Base-by-base conservation (phyloP, 2,888 invertebrate genomes). In the Blastobasis adustella region DNA sequence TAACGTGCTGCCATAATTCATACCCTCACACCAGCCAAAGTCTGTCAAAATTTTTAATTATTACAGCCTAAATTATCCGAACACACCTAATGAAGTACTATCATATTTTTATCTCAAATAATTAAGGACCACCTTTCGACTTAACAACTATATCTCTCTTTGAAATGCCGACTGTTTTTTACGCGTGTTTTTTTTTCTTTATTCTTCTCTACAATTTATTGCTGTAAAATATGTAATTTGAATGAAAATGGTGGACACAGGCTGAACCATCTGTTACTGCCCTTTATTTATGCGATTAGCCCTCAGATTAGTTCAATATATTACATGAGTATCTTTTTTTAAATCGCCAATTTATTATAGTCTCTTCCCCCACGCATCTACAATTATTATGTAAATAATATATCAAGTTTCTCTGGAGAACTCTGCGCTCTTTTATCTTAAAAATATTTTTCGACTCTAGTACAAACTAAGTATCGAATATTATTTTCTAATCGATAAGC, bases 221-320 rank as follows among this genome's bases (percentile, higher is more conserved):
- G 70, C 75, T 79, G 76, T 79, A 78, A 81, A 80, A 76, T 76
- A 73, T 73, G 66, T 73, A 80, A 75, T 77, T 71, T 73, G 72
- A 75, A 77, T 75, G 70, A 76, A 76, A 69, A 69, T 73, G 66
- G 70, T 66, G 67, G 70, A 59, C 63, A 61, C 62, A 64, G 65
- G 69, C 73, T 6, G 79, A 69, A 69, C 67, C 82, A 81, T 84
- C 81, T 82, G 84, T 80, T 82, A 77, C 75, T 75, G 69, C 65
- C 65, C 62, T 40, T 80, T 82, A 83, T 86, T 85, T 85, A 86
- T 85, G 83, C 78, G 78, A 83, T 79, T 80, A 76, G 69, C 71
- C 71, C 70, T 77, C 69, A 73, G 73, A 76, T 76, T 73, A 75
- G 72, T 23, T 23, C 23, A 23, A 23, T 23, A 23, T 23, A 23